phyloP scores from a whole-genome alignment of 37 sponge, comb jelly and placozoan genomes.

The Ianthella basta region DNA sequence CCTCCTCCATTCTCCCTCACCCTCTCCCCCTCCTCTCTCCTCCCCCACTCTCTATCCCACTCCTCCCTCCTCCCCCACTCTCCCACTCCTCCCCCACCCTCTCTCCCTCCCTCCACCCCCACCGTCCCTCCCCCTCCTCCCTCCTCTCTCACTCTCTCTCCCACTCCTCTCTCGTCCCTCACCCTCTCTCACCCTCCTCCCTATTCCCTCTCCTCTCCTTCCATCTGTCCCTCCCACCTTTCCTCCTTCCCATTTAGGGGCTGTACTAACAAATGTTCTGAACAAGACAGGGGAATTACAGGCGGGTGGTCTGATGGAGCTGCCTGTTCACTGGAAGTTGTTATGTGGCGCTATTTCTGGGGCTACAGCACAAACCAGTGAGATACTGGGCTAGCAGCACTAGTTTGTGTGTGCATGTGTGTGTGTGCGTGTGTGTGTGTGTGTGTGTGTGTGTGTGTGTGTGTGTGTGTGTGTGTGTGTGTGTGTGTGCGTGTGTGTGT shows the following conservation, averaged over 20 bases:
- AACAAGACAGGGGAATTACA: constrained; percentile 1
- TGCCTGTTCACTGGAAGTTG: constrained; percentile 60
- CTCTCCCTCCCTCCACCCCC: not conserved
- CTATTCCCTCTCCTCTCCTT: not conserved
- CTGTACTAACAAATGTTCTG: not conserved
- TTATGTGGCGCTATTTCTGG: constrained; percentile 69
- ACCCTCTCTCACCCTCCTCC: not conserved
- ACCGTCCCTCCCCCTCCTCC: not conserved
- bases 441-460: constrained; percentile 8
- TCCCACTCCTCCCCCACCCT: not conserved
- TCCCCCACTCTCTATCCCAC: not conserved
- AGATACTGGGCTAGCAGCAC: not conserved
- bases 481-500: constrained; percentile 26
- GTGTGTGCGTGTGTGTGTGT: not conserved
- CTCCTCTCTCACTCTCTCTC: constrained; percentile 26
- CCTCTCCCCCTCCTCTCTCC: not conserved
- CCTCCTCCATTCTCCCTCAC: constrained; percentile 28
- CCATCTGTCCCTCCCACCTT: not conserved
- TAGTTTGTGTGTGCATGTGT: constrained; percentile 14
- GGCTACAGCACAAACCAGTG: constrained; percentile 66
- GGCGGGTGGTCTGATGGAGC: constrained; percentile 29
- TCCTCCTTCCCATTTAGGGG: not conserved
- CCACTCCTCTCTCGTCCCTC: not conserved
- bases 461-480: constrained; percentile 29
- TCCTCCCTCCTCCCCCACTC: constrained; percentile 3